Evolutionary conservation across 1,140 invertebrate species (phyloP), one percentile per base, ranked within the genome.

Genomic region (Archegozetes longisetosus): DNA sequence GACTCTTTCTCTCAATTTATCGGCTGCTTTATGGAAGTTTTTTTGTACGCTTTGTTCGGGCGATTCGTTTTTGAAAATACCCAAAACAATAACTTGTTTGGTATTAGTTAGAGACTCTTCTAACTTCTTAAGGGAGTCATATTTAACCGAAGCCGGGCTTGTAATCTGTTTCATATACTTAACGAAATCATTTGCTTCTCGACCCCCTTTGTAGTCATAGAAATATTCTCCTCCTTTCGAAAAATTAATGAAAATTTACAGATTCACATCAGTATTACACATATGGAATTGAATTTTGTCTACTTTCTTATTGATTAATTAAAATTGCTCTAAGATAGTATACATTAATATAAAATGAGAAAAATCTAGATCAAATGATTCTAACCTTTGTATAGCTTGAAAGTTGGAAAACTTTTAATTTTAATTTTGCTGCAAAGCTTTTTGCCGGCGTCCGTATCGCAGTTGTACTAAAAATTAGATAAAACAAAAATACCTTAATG

Each of bases 101-200:
- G 84, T 82, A 20, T 75, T 74, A 25, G 83, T 69, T 61, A 89
- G 80, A 64, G 80, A 79, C 63, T 84, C 82, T 52, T 86, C 79
- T 54, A 82, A 80, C n/a, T n/a, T n/a, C 60, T 77, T 79, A 2
- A 80, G 70, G 49, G 76, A 76, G 17, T 40, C 32, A 0, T 98
- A 69, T 63, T 90, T 83, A 73, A 85, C 93, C 0, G 93, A 92
- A 64, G 86, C 85, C 47, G 95, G 95, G 29, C 94, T 95, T 61
- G 94, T 90, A 80, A 97, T 90, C 57, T 85, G 81, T 71, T 83
- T 83, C 93, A 99, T 97, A 69, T 86, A 87, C 71, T 96, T 94
- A 9, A 87, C 85, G 76, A 97, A 95, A 55, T 88, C 90, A 75
- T 77, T 80, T 85, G 91, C 84, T 75, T 98, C 91, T 69, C n/a